Evolutionary conservation across 1,140 invertebrate species (phyloP), one percentile per base, ranked within the genome.

Genomic region (Bombus superbus): DNA sequence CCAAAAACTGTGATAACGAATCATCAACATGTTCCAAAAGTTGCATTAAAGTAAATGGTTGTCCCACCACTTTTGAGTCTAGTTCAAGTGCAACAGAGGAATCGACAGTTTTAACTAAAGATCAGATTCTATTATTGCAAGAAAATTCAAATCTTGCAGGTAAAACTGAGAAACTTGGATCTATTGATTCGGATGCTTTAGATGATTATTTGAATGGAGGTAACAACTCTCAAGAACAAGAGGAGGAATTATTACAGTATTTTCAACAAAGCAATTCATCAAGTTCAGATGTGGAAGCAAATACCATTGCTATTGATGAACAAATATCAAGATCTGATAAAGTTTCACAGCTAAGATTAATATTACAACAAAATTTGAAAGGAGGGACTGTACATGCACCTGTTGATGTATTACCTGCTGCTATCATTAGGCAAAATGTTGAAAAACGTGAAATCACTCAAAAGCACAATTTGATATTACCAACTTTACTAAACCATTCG

Each of bases 211-310:
- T 98, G 88, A 96, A 96, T 86, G 96, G 97, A 64, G 96, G 97
- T 69, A 96, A 96, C 87, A 98, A 97, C 94, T 97, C 97, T 69
- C 97, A 98, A 92, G 97, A 98, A 89, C 97, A 97, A 90, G 97
- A 98, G 91, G 97, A 97, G 91, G 97, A 98, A 94, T 92, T 98
- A 86, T 94, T 98, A 90, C 97, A 97, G 94, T 98, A 98, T 95
- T 97, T 98, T 94, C 97, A 97, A 89, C 96, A 97, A 86, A 94
- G 92, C 69, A 95, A 92, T 79, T 94, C 94, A 15, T 94, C 93
- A 13, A 95, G 92, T 82, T 95, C 94, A 0, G 94, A 95, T 53
- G 80, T 92, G n/a, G 94, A 94, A 53, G 90, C 91, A 1, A 91
- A 87, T 44, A 82, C 81, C 10, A 59, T 92, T 32, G 18, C 90